Conservation (phyloP, 2,113 vertebrate species). For the Mormoops blainvillei region DNA sequence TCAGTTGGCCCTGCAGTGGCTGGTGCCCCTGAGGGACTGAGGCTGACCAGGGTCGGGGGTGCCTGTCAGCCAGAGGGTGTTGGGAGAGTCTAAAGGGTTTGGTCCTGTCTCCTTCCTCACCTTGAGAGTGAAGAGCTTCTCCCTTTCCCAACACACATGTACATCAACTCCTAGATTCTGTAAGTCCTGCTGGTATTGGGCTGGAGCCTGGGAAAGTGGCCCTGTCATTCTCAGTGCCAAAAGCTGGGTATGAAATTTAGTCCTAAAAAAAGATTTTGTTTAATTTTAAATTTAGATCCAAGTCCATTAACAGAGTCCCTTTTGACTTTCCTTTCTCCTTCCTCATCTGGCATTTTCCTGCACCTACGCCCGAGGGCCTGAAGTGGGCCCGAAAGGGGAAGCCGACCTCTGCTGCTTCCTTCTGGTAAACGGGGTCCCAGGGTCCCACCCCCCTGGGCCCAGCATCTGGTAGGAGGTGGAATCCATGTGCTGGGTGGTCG, state of each 20-base stretch:
- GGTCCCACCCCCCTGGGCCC: neutral
- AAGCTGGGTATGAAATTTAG: neutral
- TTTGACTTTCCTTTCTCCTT: neutral
- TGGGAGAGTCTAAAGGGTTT: rapidly evolving
- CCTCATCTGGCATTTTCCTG: neutral
- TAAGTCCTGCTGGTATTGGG: constrained; percentile 40
- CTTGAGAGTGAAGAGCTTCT: neutral
- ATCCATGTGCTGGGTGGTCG: neutral
- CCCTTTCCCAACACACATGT: neutral
- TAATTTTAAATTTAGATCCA: neutral
- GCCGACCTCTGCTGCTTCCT: neutral
- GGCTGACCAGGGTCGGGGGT: neutral
- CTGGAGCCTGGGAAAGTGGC: neutral
- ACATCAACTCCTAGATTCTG: neutral
- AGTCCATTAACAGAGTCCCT: neutral
- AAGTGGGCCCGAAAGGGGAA: neutral
- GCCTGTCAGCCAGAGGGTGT: neutral
- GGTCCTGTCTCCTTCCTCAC: neutral
- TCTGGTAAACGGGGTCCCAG: too few species aligned
- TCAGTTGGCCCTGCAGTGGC: neutral
- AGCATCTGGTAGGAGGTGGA: neutral
- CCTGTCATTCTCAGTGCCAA: neutral
- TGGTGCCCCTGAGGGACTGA: neutral
- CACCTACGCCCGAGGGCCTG: neutral
- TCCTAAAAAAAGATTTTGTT: neutral